Evolutionary conservation across 1,140 invertebrate genomes (phyloP), one percentile per base, ranked within the genome.

Genomic region (Drosophila seguyi): DNA sequence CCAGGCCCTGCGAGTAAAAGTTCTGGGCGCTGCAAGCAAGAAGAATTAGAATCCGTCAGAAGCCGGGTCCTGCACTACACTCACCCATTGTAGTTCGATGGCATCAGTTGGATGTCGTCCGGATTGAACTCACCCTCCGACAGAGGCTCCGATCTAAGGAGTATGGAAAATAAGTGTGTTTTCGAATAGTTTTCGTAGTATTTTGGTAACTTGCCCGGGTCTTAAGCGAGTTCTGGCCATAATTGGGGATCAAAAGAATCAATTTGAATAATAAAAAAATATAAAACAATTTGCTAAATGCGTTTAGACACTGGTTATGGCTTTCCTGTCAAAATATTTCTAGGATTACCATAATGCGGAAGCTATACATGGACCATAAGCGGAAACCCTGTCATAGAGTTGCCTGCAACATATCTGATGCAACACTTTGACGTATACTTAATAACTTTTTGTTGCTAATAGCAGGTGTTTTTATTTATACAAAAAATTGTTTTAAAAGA

Each of bases 71-170:
- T n/a, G n/a, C n/a, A n/a, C 10, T 16, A 20, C 11, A 79, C 91
- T 75, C 52, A 92, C 91, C 91, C 91, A 82, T 92, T 92, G 60
- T 92, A 92, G 48, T 92, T 92, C 18, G 88, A 90, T 47, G 90
- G 91, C 85, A 92, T 92, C 10, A 92, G 50, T 31, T 92, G 91
- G 50, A 92, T 92, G 56, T 92, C 91, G 59, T 92, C 91, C 22
- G 91, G 91, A 63, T 92, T 92, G 50, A 92, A 92, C 58, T 92
- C 91, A 6, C 91, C 91, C 39, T 92, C 91, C 0, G 91, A 92
- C 8, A 92, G 78, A 25, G 91, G 91, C 38, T 92, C 91, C 8
- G 91, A 92, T 73, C 91, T 92, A 56, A 45, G 41, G n/a, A 34
- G 22, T 6, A 34, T n/a, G 45, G 16, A n/a, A 41, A 57, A 11